Evolutionary conservation across 2,888 invertebrate genomes (phyloP).

Genomic region (Morinoia aosen): DNA sequence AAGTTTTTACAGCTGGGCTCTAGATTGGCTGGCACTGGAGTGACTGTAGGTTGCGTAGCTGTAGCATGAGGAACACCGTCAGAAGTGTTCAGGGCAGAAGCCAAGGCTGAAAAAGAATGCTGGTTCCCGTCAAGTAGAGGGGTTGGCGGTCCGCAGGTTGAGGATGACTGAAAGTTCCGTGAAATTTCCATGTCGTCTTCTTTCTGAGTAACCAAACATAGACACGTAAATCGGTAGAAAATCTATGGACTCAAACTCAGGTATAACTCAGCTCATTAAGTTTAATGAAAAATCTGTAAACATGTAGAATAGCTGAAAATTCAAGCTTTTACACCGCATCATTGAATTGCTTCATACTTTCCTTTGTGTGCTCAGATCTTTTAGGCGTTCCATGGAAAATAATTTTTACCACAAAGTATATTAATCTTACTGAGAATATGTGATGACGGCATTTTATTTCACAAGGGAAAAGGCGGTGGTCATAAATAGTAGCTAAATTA

Average conservation of each 20-base stretch:
- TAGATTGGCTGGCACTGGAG: background rate
- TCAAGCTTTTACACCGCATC: no score
- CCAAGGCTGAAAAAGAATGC: background rate
- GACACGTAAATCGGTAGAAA: background rate
- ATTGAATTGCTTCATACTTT: no score
- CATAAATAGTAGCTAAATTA: no score
- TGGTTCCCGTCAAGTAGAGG: background rate
- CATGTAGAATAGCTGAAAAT: no score
- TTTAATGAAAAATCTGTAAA: no score
- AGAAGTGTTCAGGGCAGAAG: background rate
- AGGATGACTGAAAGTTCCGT: background rate
- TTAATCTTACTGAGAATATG: no score
- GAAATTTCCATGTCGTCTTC: background rate
- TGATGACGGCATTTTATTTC: no score
- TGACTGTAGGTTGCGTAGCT: background rate
- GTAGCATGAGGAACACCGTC: background rate
- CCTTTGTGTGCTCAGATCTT: no score
- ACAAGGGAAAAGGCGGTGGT: no score
- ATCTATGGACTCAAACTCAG: background rate
- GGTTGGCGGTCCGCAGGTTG: background rate
- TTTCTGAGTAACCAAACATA: background rate
- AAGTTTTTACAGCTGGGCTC: background rate
- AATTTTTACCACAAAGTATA: no score
- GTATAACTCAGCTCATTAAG: no score
- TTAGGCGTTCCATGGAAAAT: no score